Base-by-base conservation (phyloP, 2,888 invertebrate genomes). In the Gasteruption jaculator region DNA sequence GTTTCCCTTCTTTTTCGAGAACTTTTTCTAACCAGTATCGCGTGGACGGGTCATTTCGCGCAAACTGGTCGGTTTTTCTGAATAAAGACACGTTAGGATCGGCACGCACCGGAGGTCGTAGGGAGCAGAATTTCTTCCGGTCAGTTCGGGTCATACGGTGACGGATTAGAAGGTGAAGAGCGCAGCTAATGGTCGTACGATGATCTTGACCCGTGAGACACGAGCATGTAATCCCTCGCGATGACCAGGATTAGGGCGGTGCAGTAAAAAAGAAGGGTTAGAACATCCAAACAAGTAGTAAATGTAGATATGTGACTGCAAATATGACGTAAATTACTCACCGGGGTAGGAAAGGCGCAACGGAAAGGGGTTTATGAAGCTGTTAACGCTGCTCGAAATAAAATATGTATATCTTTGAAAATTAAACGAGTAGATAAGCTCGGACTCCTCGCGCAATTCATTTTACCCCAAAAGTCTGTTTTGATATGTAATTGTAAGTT, bases 111-210 rank as follows among this genome's bases (percentile, higher is more conserved):
- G 10, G 39, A 19, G n/a, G n/a, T n/a, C n/a, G n/a, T n/a, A n/a
- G n/a, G n/a, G n/a, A n/a, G n/a, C n/a, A n/a, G n/a, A n/a, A n/a
- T n/a, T n/a, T n/a, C 40, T 58, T 58, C 63, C 53, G 56, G 65
- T 63, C 58, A 57, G 57, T 48, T 51, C 42, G 55, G 62, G 63
- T 64, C 62, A 60, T 59, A 50, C 52, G 58, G 57, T 60, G 57
- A 53, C 53, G 63, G 65, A 65, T 65, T 64, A 63, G 53, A 57
- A 62, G 62, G 61, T 61, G 64, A 61, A 58, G 54, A 58, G 55
- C 57, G 53, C 57, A 57, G 53, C 60, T 60, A 60, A 63, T 61
- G 57, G 57, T 54, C 49, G 35, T 52, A 51, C 53, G 58, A 52
- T 50, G 60, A 57, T 61, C 63, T 60, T 57, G 61, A 65, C 65